Base-by-base conservation (phyloP, 2,888 invertebrate genomes). In the Xylocampa areola region DNA sequence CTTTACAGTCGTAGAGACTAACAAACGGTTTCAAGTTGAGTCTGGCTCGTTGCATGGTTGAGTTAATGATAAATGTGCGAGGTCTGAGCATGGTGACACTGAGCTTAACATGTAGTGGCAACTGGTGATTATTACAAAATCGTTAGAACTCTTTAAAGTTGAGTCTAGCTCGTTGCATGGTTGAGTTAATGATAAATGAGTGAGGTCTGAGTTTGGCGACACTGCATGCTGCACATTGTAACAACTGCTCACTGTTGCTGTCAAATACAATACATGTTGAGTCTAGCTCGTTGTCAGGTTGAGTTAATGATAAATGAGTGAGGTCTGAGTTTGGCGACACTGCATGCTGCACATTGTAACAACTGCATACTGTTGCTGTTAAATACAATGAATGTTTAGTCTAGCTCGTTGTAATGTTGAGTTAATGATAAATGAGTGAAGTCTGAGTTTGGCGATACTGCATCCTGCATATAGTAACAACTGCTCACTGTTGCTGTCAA, bases 121-220 rank as follows among this genome's bases (percentile, higher is more conserved):
- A 10, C 5, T 0, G 1, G 30, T 41, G 16, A 62, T 35, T 5
- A 4, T 48, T 0, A 35, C 30, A 23, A 39, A n/a, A n/a, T n/a
- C n/a, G n/a, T 30, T 7, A 25, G 16, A 16, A 33, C 33, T 43
- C 10, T 25, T 16, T 35, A 4, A 16, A 6, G 4, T 27, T 41
- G 30, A 23, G 37, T 23, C 30, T 27, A 29, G 6, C 2, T 2
- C 8, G 11, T 16, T 11, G 8, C 14, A 30, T 37, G 52, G 41
- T 51, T 48, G 35, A 50, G 48, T 67, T 36, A 67, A 67, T 67
- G 68, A 67, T 69, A 65, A 65, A 68, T 68, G 65, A 65, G 44
- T 35, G 47, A 30, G 36, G 27, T 47, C 47, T 48, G 50, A 54
- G 49, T 51, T 47, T 41, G 36, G 44, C 36, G 51, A 41, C 40